These are phyloP conservation scores for Numenius phaeopus DNA, from an alignment of 2,797 vertebrate genomes.

Conservation along the genomic window DNA sequence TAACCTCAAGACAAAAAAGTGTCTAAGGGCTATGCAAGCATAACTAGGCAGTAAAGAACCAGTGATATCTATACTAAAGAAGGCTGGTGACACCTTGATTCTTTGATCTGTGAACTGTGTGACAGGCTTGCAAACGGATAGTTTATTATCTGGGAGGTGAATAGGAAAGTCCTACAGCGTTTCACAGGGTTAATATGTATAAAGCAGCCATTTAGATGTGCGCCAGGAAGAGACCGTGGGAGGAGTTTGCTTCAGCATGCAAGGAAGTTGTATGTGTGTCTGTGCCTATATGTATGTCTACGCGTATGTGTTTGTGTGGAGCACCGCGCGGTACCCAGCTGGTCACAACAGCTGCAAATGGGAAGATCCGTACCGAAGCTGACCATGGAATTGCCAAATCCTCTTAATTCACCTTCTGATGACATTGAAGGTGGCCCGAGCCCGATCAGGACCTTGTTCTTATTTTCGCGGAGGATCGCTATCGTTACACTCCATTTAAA, in stretches of 20 bases:
- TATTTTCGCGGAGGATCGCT: constrained; percentile 11
- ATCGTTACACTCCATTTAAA: constrained; percentile 57
- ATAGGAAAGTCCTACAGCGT: constrained; percentile 63
- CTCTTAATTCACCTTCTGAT: constrained; percentile 57
- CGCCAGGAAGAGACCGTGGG: constrained; percentile 25
- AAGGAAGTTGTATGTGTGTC: constrained; percentile 42
- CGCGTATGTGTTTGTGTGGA: not conserved
- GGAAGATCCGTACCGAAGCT: not conserved
- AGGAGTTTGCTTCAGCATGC: constrained; percentile 57
- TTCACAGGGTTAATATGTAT: constrained; percentile 75
- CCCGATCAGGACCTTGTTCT: not conserved
- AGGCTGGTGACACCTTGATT: constrained; percentile 76
- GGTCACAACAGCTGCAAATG: constrained; percentile 16
- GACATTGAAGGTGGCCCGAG: constrained; percentile 54
- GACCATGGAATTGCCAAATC: constrained; percentile 63
- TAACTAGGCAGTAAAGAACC: constrained; percentile 74
- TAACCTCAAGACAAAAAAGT: constrained; percentile 71
- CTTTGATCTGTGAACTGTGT: constrained; percentile 81
- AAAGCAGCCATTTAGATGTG: constrained; percentile 71
- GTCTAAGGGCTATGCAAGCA: constrained; percentile 64
- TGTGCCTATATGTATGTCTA: constrained; percentile 13
- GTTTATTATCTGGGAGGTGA: constrained; percentile 75
- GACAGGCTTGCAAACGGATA: constrained; percentile 73
- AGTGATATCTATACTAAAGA: constrained; percentile 78
- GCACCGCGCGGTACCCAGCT: not conserved